A percentile compares a stretch with the other conserved stretches of the same genome.
Evolutionary conservation across 2,113 vertebrate genomes (phyloP).

Genomic region (Cyphotilapia sp.): DNA sequence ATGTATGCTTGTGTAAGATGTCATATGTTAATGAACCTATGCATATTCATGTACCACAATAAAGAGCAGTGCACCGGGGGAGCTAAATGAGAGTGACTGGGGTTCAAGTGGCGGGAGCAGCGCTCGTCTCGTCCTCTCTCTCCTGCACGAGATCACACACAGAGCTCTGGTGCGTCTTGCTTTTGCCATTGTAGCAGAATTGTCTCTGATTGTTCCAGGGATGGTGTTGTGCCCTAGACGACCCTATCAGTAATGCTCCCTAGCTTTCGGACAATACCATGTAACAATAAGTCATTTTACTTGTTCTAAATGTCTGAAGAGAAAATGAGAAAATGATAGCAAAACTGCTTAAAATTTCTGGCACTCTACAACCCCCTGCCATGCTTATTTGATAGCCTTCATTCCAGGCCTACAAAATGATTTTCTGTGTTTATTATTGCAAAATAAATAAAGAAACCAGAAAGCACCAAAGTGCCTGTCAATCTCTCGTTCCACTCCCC

Average conservation of each 20-base stretch:
- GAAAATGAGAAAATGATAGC: neutral
- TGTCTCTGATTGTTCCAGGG: neutral
- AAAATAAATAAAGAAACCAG: neutral
- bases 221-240: rapidly evolving
- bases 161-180: neutral
- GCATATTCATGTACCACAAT: neutral
- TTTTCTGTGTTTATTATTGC: neutral
- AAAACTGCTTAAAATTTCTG: neutral
- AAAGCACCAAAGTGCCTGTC: neutral
- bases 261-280: neutral
- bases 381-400: neutral
- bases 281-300: rapidly evolving
- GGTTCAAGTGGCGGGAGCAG: rapidly evolving
- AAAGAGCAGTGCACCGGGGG: rapidly evolving
- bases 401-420: neutral
- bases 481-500: rapidly evolving
- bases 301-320: neutral
- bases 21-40: neutral
- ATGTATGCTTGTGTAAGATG: neutral
- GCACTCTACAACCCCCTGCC: neutral
- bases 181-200: neutral
- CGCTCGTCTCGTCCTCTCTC: neutral
- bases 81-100: neutral
- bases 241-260: neutral
- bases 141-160: neutral